Evolutionary conservation across 2,113 vertebrate species (phyloP), one percentile per base, ranked within the genome.

Genomic region (Oceanites oceanicus): DNA sequence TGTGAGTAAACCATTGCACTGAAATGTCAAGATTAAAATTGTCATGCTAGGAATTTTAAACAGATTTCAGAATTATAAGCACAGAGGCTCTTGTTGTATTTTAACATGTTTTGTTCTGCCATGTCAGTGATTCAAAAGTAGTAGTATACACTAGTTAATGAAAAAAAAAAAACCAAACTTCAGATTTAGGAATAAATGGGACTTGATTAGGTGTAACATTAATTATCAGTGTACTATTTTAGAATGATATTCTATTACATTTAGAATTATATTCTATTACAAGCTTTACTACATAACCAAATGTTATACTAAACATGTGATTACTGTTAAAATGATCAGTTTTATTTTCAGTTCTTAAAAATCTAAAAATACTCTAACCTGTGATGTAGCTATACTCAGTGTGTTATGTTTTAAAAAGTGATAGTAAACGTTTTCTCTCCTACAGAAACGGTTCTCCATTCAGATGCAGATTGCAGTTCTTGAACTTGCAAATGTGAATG

Each of bases 1-100:
- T 3, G 0, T 89, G 79, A 76, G 50, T 75, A 90, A 96, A 90
- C 50, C 10, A 8, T 49, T 92, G 94, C 50, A 44, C 26, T 66
- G 50, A 88, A 89, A 92, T 71, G 75, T 93, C 80, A 66, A 83
- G 68, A 78, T 87, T 86, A 61, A 94, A 96, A 27, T 53, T 80
- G 42, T 58, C 34, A 7, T 73, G 36, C 45, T 44, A 38, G 59
- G 76, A 76, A 77, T 76, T 87, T 55, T 79, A n/a, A 86, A 56
- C 26, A 82, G 40, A 63, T 50, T 58, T 58, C 38, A 92, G 80
- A 62, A 83, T 76, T 70, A 16, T 5, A 74, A 45, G 63, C 38
- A 92, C 44, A 88, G 62, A 67, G 40, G 11, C 38, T 92, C 8
- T 79, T 94, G 32, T 52, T 84, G 55, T 94, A 23, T 94, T 80